A percentile compares a stretch with the other conserved stretches of the same genome.
Conservation (phyloP, 1,140 invertebrate species). For the Platorchestia sp. region DNA sequence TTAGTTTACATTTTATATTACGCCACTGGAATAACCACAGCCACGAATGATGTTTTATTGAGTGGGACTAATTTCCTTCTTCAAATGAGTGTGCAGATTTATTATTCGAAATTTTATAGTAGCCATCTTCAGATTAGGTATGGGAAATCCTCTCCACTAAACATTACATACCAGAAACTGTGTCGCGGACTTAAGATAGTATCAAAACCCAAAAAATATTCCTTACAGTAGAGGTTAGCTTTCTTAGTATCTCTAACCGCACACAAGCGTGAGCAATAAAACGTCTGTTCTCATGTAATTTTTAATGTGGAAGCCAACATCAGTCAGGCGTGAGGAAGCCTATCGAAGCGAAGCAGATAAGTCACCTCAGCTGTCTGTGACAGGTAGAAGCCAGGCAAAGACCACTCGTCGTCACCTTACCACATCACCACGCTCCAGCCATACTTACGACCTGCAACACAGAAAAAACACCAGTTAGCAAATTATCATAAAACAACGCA, state of each 20-base stretch:
- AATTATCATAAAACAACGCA: not conserved
- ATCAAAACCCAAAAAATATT: not conserved
- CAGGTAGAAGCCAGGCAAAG: not conserved
- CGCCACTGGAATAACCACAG: not conserved
- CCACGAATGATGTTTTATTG: not conserved
- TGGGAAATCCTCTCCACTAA: not conserved
- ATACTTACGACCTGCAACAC: conserved; percentile 40
- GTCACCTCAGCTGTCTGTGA: not conserved
- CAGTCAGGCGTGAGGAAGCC: not conserved
- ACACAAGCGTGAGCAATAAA: not conserved
- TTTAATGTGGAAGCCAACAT: not conserved
- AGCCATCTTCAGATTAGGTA: not conserved
- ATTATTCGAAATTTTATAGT: not conserved
- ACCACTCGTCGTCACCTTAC: not conserved
- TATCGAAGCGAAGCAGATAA: not conserved
- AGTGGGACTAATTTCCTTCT: not conserved
- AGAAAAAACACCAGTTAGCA: not conserved
- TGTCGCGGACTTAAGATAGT: not conserved
- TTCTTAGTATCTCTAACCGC: no score
- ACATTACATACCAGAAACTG: not conserved
- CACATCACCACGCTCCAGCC: not conserved
- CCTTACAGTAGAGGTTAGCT: no score
- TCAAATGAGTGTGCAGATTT: not conserved
- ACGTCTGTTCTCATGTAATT: no score
- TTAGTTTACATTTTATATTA: not conserved